Evolutionary conservation across 1,140 invertebrate genomes (phyloP).

Genomic region (Penaeus indicus): DNA sequence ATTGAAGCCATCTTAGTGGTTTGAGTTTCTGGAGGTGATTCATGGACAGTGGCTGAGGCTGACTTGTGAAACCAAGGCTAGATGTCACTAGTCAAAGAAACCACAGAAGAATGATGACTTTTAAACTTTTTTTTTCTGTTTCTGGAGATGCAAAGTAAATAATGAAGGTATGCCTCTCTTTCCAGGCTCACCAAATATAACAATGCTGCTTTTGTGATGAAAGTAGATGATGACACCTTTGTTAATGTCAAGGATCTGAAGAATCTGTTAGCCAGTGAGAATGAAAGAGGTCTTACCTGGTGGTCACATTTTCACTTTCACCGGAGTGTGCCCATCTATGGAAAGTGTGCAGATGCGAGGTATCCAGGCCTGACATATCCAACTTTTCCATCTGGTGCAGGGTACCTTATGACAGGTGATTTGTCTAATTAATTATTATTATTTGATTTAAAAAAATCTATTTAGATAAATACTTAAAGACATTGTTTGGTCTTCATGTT

Average conservation of each 20-base stretch:
- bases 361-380: constrained; percentile 48
- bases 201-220: constrained; percentile 36
- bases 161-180: neutral
- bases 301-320: constrained; percentile 52
- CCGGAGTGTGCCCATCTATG: constrained; percentile 45
- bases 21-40: no score
- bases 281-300: neutral
- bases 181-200: constrained; percentile 2
- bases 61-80: no score
- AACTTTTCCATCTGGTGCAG: constrained; percentile 53
- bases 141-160: no score
- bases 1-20: no score
- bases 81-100: no score
- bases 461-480: neutral
- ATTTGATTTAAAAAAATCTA: neutral
- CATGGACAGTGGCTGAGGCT: no score
- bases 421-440: neutral
- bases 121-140: no score
- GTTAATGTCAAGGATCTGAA: constrained; percentile 29
- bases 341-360: constrained; percentile 43
- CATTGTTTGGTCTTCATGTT: neutral
- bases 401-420: constrained; percentile 56
- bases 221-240: constrained; percentile 59
- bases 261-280: neutral
- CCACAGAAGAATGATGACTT: no score